Evolutionary conservation across 2,113 vertebrate genomes (phyloP), one percentile per base, ranked within the genome.

Genomic region (Galemys pyrenaicus): DNA sequence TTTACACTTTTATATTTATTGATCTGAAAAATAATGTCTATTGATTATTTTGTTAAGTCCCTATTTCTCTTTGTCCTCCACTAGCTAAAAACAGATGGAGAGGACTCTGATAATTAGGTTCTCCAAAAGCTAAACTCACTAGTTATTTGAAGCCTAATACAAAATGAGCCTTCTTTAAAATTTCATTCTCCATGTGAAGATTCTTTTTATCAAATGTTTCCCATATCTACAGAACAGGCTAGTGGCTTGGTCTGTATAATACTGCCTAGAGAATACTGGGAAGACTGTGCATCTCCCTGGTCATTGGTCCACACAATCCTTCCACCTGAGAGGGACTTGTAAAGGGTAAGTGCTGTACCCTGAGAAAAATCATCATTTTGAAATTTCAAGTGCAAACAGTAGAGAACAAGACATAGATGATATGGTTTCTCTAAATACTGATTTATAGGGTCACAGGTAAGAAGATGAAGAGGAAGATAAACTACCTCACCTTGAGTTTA

Each of bases 141-240:
- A 70, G 12, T 73, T 89, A 54, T 5, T 85, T 80, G 41, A 74
- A 89, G 4, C 2, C 26, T 77, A 39, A 70, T 15, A 95, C 64
- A 24, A 78, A 86, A 83, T 83, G 73, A 89, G 56, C 95, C 94
- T 90, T 95, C 83, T 85, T 91, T 87, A 62, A 26, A n/a, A 90
- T 68, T 96, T 80, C 73, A 95, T 68, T 46, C 56, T 94, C 77
- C 44, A 84, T 95, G 92, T 92, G 73, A 96, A 87, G 78, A 94
- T 86, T 83, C 93, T 95, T 96, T 95, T 79, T 54, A 78, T 65
- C 92, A 88, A 89, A 49, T 37, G 22, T 56, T 90, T 95, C 90
- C 91, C 89, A 95, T 96, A 82, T 96, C 86, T 85, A 97, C 64
- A 67, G 24, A 96, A 96, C 13, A 95, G 41, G 77, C 49, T 67